These are phyloP conservation scores for Uloborus diversus DNA, from an alignment of 1,140 invertebrate genomes.

Conservation along the genomic window DNA sequence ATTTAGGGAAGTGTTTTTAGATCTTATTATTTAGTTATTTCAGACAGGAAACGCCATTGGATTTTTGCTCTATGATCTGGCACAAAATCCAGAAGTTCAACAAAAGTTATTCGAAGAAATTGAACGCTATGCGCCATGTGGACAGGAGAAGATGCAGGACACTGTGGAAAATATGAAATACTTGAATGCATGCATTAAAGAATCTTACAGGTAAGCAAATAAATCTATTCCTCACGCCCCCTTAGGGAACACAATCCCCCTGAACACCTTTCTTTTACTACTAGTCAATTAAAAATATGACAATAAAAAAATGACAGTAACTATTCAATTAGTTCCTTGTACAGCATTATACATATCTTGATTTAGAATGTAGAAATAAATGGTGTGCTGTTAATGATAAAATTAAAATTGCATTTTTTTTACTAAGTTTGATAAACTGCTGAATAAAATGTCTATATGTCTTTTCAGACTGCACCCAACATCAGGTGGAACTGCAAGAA, in stretches of 20 bases:
- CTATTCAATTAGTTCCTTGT: not conserved
- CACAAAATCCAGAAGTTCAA: conserved; percentile 71
- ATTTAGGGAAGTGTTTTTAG: too few species aligned
- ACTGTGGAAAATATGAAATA: conserved; percentile 73
- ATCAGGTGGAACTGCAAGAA: conserved; percentile 80
- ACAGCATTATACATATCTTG: not conserved
- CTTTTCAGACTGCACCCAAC: conserved; percentile 76
- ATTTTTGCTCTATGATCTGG: conserved; percentile 84
- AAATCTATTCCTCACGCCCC: too few species aligned
- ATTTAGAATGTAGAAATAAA: too few species aligned
- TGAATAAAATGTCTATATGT: conserved; percentile 15
- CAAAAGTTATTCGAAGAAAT: conserved; percentile 74
- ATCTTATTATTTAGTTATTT: too few species aligned
- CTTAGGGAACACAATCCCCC: too few species aligned
- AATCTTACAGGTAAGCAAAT: conserved; percentile 34
- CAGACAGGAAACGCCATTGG: conserved; percentile 83
- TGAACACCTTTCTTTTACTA: too few species aligned
- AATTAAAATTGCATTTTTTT: too few species aligned
- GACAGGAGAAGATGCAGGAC: conserved; percentile 69
- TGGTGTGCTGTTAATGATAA: too few species aligned
- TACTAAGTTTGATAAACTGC: not conserved
- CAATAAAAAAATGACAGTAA: too few species aligned
- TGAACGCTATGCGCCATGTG: conserved; percentile 66
- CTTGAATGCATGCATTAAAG: conserved; percentile 80
- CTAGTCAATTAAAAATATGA: too few species aligned